phyloP scores from a whole-genome alignment of 2,888 invertebrate genomes.

The Leptodirus hochenwartii region DNA sequence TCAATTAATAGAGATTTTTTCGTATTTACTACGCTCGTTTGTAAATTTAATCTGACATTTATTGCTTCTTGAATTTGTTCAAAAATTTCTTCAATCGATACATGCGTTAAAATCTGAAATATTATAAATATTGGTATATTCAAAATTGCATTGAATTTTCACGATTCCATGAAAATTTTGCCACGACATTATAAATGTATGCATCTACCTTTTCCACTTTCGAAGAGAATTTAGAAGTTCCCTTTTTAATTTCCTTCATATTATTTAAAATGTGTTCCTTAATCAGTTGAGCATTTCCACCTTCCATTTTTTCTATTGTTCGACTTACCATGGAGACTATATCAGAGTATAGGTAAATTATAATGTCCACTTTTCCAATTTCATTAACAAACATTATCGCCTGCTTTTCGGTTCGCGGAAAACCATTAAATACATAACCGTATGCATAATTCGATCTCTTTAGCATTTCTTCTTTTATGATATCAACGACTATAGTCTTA shows the following conservation, averaged over 20 bases:
- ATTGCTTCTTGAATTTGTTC: too few relatives aligned
- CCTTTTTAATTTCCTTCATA: constrained; percentile 17
- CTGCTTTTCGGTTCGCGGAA: constrained; percentile 32
- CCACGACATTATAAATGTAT: too few relatives aligned
- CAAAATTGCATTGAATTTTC: too few relatives aligned
- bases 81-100: too few relatives aligned
- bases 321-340: constrained; percentile 14
- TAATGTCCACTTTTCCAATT: constrained; percentile 19
- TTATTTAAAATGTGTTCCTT: too few relatives aligned
- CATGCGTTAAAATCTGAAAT: too few relatives aligned
- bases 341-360: constrained; percentile 20
- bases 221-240: constrained; percentile 13
- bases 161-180: too few relatives aligned
- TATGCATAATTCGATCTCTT: constrained; percentile 25
- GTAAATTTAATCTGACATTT: too few relatives aligned
- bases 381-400: constrained; percentile 21
- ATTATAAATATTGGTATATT: too few relatives aligned
- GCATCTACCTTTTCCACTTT: constrained; percentile 17
- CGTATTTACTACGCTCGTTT: too few relatives aligned
- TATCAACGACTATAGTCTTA: constrained; percentile 34
- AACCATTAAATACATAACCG: constrained; percentile 36
- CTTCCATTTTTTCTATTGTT: background rate
- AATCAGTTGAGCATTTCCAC: background rate
- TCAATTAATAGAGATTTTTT: too few relatives aligned
- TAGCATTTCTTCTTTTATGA: constrained; percentile 37